Evolutionary conservation across 2,888 invertebrate genomes (phyloP), one percentile per base, ranked within the genome.

Genomic region (Drosophila leonis): DNA sequence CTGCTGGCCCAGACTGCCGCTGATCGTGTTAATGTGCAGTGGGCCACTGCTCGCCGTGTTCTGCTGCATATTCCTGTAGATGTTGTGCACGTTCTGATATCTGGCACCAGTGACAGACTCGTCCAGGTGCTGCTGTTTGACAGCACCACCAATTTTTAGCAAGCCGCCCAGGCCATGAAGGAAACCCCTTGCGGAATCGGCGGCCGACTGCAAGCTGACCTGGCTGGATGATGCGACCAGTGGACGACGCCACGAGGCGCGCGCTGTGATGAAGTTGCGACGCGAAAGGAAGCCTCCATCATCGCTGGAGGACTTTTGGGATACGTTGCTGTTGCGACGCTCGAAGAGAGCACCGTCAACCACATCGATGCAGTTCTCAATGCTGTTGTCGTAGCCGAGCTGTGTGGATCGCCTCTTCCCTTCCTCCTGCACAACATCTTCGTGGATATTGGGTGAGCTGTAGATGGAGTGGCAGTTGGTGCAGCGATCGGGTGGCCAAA

Each of bases 221-320:
- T 95, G 95, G 84, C 95, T 95, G 61, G 95, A 95, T 73, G 94
- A 94, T 18, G 94, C 95, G 20, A 96, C 95, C 49, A 96, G 91
- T 0, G 95, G 95, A 51, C 94, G 94, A 13, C 95, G 93, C 95
- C 95, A 95, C 0, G 95, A 95, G 33, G 95, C 95, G 27, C 95
- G 93, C 35, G 94, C 94, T 73, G 94, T 92, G 67, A 93, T 92
- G 75, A 94, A 93, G 60, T 88, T 92, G 8, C 94, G 93, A 49
- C 94, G 94, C 61, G 96, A 96, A 65, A 97, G 94, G 93, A 97
- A 97, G 39, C 97, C 97, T 65, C 97, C 97, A 93, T 97, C 97
- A 93, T 97, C 97, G 90, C 96, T 97, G 79, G 95, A 95, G 69
- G 95, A 95, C 41, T 91, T 91, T 68, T 93, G 92, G 27, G 95